Evolutionary conservation across 2,113 vertebrate species (phyloP).

Genomic region (Elephas maximus): DNA sequence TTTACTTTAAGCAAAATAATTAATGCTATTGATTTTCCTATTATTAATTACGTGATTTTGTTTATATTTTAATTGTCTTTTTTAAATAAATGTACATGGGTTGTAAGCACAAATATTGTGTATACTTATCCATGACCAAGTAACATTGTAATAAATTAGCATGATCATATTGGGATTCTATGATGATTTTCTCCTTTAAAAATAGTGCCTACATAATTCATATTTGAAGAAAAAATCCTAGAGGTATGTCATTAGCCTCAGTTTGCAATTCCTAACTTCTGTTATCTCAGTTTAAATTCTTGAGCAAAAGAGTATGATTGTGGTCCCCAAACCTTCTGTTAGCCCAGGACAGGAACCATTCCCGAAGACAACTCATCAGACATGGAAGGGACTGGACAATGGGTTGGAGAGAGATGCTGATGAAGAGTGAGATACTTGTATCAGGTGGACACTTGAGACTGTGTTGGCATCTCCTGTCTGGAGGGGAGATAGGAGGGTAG

Average conservation of each 20-base stretch:
- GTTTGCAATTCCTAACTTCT: not conserved
- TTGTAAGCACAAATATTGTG: not conserved
- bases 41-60: not conserved
- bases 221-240: not conserved
- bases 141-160: not conserved
- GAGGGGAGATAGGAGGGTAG: too few relatives aligned
- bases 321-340: too few relatives aligned
- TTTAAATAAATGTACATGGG: not conserved
- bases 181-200: not conserved
- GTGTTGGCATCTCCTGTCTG: too few relatives aligned
- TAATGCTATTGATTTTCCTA: not conserved
- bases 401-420: too few relatives aligned
- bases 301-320: not conserved
- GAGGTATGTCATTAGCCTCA: not conserved
- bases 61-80: constrained; percentile 28
- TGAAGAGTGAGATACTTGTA: too few relatives aligned
- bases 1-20: not conserved
- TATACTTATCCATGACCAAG: not conserved
- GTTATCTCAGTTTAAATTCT: not conserved
- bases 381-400: too few relatives aligned
- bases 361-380: too few relatives aligned
- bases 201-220: not conserved
- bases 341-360: too few relatives aligned
- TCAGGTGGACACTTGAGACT: too few relatives aligned
- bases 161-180: not conserved